A percentile compares a stretch with the other conserved stretches of the same genome.
phyloP scores from a whole-genome alignment of 2,797 vertebrate genomes.

The Etheostoma perlongum region DNA sequence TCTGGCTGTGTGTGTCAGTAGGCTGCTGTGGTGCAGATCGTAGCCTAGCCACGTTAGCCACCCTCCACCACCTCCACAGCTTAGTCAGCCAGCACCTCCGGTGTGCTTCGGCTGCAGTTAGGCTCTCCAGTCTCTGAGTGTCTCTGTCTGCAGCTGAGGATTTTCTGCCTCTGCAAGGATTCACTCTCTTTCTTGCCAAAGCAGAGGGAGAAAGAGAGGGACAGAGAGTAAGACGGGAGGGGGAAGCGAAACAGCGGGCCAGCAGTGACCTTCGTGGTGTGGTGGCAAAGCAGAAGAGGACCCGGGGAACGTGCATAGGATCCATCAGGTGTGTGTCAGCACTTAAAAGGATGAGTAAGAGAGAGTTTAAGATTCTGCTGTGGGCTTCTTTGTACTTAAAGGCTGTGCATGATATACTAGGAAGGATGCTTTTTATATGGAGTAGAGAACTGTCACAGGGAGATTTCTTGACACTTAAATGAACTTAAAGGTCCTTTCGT shows the following conservation, averaged over 20 bases:
- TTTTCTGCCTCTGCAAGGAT: slow-evolving; percentile 70
- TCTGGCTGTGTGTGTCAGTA: slow-evolving; percentile 48
- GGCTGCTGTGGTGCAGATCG: slow-evolving; percentile 65
- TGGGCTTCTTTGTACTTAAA: slow-evolving; percentile 23
- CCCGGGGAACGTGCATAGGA: slow-evolving; percentile 41
- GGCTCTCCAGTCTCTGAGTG: slow-evolving; percentile 48
- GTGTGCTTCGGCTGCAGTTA: slow-evolving; percentile 50
- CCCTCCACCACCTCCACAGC: slow-evolving; percentile 57
- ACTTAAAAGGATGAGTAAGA: slow-evolving; percentile 57
- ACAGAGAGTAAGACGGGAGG: slow-evolving; percentile 24
- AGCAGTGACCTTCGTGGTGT: slow-evolving; percentile 74
- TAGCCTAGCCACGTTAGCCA: slow-evolving; percentile 67
- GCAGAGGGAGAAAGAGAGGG: slow-evolving; percentile 47
- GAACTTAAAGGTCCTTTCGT: slow-evolving; percentile 1
- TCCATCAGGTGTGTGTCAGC: slow-evolving; percentile 80
- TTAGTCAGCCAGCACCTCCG: slow-evolving; percentile 62
- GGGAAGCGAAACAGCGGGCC: slow-evolving; percentile 51
- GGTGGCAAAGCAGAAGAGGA: slow-evolving; percentile 64
- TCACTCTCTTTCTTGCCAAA: slow-evolving; percentile 52
- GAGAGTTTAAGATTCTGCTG: slow-evolving; percentile 31
- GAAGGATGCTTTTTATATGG: slow-evolving; percentile 14
- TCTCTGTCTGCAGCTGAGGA: slow-evolving; percentile 67
- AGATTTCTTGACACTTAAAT: slow-evolving; percentile 1
- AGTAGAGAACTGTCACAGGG: slow-evolving; percentile 16
- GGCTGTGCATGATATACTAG: slow-evolving; percentile 19